Evolutionary conservation across 1,140 invertebrate species (phyloP), one percentile per base, ranked within the genome.

Genomic region (Drosophila teissieri): DNA sequence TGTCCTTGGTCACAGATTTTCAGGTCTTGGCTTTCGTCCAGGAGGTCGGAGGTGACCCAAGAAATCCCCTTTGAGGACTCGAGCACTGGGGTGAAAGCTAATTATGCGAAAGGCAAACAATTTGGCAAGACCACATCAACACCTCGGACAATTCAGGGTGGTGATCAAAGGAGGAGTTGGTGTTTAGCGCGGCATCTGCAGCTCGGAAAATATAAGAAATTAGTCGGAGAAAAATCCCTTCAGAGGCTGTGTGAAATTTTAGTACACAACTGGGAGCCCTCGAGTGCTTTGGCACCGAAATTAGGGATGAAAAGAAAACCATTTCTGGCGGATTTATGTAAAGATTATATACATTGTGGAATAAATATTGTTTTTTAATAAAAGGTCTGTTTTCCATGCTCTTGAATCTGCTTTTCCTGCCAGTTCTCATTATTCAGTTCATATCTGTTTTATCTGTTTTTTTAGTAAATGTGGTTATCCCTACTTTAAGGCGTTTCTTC

Each of bases 61-160:
- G 15, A 40, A 39, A 55, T 54, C 55, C 22, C 65, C 39, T 58
- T 58, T 31, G 56, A 67, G 58, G 36, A 17, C 64, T 27, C 15
- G 15, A 31, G 56, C 36, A 39, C 42, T 27, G 31, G 46, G 45
- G 7, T 45, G 52, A 78, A 57, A 72, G 70, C 74, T 81, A 82
- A 86, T 86, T 86, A 86, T 82, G 70, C 67, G 65, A 67, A 79
- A 83, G 79, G 68, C 75, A 78, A 89, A 83, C 84, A 73, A 73
- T 88, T 88, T 88, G 53, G 83, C 52, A 17, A 67, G 46, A 52
- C 70, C 60, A 73, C 60, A 83, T 83, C 79, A 88, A 80, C 79
- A 89, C 65, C 79, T 73, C 36, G 52, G 17, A 44, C 40, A 42
- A 39, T 17, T 45, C 40, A 10, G 15, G 11, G 36, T 24, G 31